Percentiles rank a stretch among this genome's conserved stretches.
Evolutionary conservation across 2,797 vertebrate genomes (phyloP).

Genomic region (Smutsia gigantea): DNA sequence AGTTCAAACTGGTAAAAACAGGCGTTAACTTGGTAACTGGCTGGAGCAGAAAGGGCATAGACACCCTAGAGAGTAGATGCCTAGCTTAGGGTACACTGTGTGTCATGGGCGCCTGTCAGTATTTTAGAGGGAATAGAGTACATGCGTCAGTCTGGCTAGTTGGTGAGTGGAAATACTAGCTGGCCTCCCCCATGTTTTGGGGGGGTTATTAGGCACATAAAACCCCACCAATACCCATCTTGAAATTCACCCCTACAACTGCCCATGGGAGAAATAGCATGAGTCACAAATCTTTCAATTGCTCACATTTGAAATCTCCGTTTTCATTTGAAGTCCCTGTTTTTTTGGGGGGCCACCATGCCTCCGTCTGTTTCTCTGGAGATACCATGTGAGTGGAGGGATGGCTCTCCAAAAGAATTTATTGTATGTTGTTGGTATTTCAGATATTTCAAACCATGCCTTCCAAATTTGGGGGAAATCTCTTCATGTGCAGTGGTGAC

Average conservation of each 20-base stretch:
- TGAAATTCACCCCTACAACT: neutral
- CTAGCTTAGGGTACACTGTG: rapidly evolving
- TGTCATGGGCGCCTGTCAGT: neutral
- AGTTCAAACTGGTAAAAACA: neutral
- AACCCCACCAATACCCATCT: neutral
- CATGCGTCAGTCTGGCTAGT: rapidly evolving
- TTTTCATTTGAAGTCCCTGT: neutral
- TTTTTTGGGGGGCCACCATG: neutral
- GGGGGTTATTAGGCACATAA: neutral
- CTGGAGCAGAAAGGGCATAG: neutral
- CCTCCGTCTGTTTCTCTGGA: neutral
- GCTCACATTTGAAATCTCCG: neutral
- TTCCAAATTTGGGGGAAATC: neutral
- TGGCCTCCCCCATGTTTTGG: neutral
- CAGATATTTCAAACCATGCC: neutral
- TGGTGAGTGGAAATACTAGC: neutral
- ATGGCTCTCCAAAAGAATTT: neutral
- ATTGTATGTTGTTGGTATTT: neutral
- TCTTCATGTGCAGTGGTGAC: neutral
- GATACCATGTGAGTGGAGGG: neutral
- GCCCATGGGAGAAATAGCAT: neutral
- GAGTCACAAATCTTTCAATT: neutral
- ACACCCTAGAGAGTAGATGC: neutral
- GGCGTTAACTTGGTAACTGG: neutral
- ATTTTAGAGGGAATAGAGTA: neutral